Conservation (phyloP, 1,140 invertebrate species). For the Maniola jurtina region DNA sequence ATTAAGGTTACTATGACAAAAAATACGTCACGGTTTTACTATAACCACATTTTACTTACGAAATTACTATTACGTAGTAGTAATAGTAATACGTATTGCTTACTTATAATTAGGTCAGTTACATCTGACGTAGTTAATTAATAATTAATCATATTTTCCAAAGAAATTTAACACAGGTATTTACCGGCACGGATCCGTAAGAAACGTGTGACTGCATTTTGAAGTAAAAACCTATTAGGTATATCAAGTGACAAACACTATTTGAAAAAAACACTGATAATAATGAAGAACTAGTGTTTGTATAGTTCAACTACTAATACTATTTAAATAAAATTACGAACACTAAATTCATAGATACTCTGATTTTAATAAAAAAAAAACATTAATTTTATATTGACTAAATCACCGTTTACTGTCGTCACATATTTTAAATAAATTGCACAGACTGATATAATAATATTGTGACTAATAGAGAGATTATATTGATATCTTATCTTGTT, state of each 20-base stretch:
- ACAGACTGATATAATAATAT: slow-evolving; percentile 18
- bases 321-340: too few species aligned
- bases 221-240: background rate
- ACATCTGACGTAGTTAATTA: background rate
- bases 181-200: slow-evolving; percentile 16
- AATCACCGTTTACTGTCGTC: background rate
- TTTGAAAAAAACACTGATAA: too few species aligned
- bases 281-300: too few species aligned
- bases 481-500: slow-evolving; percentile 20
- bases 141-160: slow-evolving; percentile 3
- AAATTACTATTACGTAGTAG: background rate
- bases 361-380: too few species aligned
- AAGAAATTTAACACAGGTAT: slow-evolving; percentile 4
- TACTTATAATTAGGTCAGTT: background rate
- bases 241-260: background rate
- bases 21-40: background rate
- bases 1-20: background rate
- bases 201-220: slow-evolving; percentile 10
- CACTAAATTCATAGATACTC: too few species aligned
- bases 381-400: background rate
- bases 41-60: background rate
- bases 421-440: slow-evolving; percentile 10
- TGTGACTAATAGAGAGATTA: slow-evolving; percentile 15
- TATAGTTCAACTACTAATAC: too few species aligned
- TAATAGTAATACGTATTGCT: background rate